Base-by-base conservation (phyloP, 2,888 invertebrate species). In the Cosmia pyralina region DNA sequence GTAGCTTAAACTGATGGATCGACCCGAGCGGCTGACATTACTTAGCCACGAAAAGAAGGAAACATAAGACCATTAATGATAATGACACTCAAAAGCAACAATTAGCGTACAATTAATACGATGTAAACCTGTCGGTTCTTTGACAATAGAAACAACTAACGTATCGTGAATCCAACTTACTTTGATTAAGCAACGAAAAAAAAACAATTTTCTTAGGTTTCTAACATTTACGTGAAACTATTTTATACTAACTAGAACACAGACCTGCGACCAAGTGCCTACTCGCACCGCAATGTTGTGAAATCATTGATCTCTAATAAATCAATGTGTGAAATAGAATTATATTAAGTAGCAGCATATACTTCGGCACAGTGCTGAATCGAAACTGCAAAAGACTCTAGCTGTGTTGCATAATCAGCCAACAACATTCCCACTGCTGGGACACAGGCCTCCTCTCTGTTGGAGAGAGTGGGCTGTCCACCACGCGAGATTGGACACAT, bases 161-260 rank as follows among this genome's bases (percentile, higher is more conserved):
- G 10, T 53, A 60, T 41, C 11, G n/a, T 52, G n/a, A 48, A 48
- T 41, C 4, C 53, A 73, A 41, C 13, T 50, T 58, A n/a, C 46
- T 38, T 48, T 34, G 7, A 63, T 69, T 46, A 63, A 11, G 1
- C 44, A 75, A 57, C 11, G 15, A 38, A 62, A 60, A 55, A 57
- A 15, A 63, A 34, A n/a, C 1, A 3, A 2, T 53, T n/a, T 17
- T 44, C 19, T 13, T 5, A 69, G 34, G 46, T 75, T 75, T 75
- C 41, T 34, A 10, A 19, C 19, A 53, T 55, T 53, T 28, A 65
- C 22, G 64, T 76, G 64, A 71, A 65, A 53, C 59, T 65, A 65
- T 50, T 63, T 46, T 17, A 34, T 6, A 41, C 48, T 28, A 71
- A 60, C 19, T 63, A 11, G n/a, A 34, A 53, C 59, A 68, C 38